These are phyloP conservation scores for Pedionomus torquatus DNA, from an alignment of 2,113 vertebrate genomes.

Conservation along the genomic window DNA sequence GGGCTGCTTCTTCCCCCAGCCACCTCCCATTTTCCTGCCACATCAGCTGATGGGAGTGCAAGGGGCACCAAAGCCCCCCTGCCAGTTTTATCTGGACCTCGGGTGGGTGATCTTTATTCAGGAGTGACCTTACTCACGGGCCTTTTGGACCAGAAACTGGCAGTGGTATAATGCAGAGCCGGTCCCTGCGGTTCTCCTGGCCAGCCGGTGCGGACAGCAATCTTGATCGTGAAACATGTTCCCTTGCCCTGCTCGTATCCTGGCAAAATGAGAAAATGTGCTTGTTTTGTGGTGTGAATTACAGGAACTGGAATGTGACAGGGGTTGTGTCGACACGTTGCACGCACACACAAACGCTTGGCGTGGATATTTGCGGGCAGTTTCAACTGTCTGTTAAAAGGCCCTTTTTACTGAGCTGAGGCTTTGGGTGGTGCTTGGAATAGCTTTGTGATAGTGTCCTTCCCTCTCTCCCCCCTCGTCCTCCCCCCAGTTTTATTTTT, in stretches of 20 bases:
- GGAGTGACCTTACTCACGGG: not conserved
- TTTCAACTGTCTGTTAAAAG: constrained; percentile 7
- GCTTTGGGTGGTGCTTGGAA: constrained; percentile 2
- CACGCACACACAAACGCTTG: not conserved
- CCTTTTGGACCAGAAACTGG: not conserved
- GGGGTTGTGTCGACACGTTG: not conserved
- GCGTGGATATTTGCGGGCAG: not conserved
- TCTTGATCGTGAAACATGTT: not conserved
- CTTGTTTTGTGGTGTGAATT: not conserved
- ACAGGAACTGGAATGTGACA: not conserved
- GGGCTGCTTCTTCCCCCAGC: not conserved
- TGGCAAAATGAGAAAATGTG: not conserved
- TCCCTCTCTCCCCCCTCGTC: not conserved
- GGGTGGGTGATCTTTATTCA: not conserved
- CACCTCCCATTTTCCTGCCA: not conserved
- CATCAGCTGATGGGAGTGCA: accelerated
- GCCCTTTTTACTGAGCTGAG: not conserved
- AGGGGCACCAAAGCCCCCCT: not conserved
- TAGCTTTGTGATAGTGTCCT: not conserved
- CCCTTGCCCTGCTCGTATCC: not conserved
- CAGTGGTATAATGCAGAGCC: not conserved
- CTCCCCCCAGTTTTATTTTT: not conserved
- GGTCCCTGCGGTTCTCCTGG: constrained; percentile 37
- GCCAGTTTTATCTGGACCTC: not conserved
- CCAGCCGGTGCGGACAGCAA: not conserved